phyloP scores from a whole-genome alignment of 2,797 vertebrate genomes.

The Poecilia velifera region DNA sequence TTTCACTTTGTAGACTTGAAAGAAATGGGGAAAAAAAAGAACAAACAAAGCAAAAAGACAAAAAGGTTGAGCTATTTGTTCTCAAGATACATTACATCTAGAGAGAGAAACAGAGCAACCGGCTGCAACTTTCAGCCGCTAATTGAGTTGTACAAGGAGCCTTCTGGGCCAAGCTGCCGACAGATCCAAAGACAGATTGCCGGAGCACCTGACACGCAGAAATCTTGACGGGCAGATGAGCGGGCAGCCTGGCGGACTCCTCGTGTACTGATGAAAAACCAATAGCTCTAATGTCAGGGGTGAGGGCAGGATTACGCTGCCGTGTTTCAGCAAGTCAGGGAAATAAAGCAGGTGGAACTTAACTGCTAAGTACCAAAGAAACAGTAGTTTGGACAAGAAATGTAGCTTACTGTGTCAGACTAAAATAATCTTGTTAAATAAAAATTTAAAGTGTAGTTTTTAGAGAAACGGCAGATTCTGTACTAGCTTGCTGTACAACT shows the following conservation, averaged over 20 bases:
- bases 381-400: not conserved
- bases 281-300: conserved; percentile 7
- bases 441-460: not conserved
- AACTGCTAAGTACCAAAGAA: not conserved
- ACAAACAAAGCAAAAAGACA: not conserved
- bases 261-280: conserved; percentile 41
- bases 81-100: not conserved
- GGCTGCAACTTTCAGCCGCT: conserved; percentile 49
- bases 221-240: conserved; percentile 26
- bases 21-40: not conserved
- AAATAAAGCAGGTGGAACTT: not conserved
- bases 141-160: conserved; percentile 49
- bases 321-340: conserved; percentile 40
- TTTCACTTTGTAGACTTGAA: not conserved
- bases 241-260: not conserved
- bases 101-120: conserved; percentile 18
- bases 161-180: conserved; percentile 46
- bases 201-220: conserved; percentile 48
- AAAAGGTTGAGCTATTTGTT: not conserved
- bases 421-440: not conserved
- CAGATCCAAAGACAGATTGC: conserved; percentile 48
- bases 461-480: too few relatives aligned
- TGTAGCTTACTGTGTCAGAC: not conserved
- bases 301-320: conserved; percentile 43
- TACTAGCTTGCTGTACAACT: too few relatives aligned